These are phyloP conservation scores for Chrysolina haemoptera DNA, from an alignment of 2,888 invertebrate genomes.

Conservation along the genomic window DNA sequence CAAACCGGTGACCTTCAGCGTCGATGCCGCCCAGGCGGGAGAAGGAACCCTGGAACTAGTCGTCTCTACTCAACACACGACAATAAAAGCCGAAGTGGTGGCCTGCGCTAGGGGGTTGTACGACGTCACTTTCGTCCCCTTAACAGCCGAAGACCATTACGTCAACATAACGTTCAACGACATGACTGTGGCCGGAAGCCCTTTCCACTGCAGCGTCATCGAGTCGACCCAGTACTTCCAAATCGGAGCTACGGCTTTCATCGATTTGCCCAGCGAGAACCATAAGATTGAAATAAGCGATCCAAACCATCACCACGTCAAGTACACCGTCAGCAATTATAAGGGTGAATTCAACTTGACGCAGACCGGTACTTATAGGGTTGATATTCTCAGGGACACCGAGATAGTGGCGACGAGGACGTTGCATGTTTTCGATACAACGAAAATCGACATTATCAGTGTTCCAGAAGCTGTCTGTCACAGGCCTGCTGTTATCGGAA, in stretches of 20 bases:
- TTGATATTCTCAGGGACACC: slow-evolving; percentile 55
- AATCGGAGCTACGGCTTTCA: slow-evolving; percentile 75
- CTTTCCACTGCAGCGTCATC: slow-evolving; percentile 83
- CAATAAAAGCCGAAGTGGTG: slow-evolving; percentile 87
- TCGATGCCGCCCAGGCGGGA: slow-evolving; percentile 95
- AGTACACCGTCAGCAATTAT: slow-evolving; percentile 66
- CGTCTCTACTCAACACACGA: slow-evolving; percentile 90
- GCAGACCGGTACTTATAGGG: slow-evolving; percentile 70
- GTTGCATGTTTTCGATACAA: slow-evolving; percentile 84
- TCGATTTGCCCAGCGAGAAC: slow-evolving; percentile 74
- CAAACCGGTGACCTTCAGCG: slow-evolving; percentile 91
- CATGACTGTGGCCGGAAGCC: slow-evolving; percentile 91
- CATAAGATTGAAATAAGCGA: slow-evolving; percentile 79
- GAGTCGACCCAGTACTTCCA: slow-evolving; percentile 84
- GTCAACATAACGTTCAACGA: slow-evolving; percentile 96
- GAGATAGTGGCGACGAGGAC: slow-evolving; percentile 66
- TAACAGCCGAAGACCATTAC: slow-evolving; percentile 90
- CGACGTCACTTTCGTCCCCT: slow-evolving; percentile 93
- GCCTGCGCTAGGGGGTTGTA: slow-evolving; percentile 93
- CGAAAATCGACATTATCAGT: slow-evolving; percentile 67
- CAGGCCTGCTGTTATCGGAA: slow-evolving; percentile 84
- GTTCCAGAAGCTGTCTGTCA: slow-evolving; percentile 82
- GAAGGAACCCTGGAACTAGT: slow-evolving; percentile 94
- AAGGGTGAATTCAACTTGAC: slow-evolving; percentile 72
- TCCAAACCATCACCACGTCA: slow-evolving; percentile 74